phyloP scores from a whole-genome alignment of 2,797 vertebrate genomes.

The Acropternis orthonyx region DNA sequence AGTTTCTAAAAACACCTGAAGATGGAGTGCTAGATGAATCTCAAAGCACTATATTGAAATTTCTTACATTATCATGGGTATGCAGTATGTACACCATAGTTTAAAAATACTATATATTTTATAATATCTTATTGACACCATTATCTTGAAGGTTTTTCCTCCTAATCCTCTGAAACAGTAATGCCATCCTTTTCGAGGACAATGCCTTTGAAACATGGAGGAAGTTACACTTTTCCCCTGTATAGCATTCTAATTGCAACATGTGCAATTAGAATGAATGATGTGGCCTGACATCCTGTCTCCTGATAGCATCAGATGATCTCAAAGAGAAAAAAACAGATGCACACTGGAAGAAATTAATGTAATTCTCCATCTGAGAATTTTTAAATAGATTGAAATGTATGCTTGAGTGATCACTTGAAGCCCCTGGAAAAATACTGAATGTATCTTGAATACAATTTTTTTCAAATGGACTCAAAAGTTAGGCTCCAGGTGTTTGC shows the following conservation, averaged over 20 bases:
- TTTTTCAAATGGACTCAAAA: not conserved
- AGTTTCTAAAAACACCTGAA: not conserved
- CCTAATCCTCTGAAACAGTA: not conserved
- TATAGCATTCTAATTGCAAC: not conserved
- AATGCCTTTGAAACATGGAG: not conserved
- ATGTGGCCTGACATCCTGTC: not conserved
- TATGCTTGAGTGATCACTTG: not conserved
- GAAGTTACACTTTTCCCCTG: not conserved
- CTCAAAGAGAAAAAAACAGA: not conserved
- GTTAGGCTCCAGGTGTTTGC: not conserved
- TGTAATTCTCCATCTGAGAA: not conserved
- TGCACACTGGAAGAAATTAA: not conserved
- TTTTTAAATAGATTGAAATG: not conserved
- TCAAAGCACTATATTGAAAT: not conserved
- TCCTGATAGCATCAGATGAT: not conserved
- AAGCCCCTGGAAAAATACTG: not conserved
- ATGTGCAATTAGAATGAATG: not conserved
- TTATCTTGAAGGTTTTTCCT: not conserved
- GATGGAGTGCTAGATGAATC: not conserved
- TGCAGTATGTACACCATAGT: rapidly evolving
- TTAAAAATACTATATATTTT: not conserved
- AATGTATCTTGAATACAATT: not conserved
- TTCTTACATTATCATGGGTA: not conserved
- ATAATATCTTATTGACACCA: not conserved
- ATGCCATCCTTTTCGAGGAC: not conserved